Base-by-base conservation (phyloP, 2,797 vertebrate genomes). In the Cottoperca gobio region DNA sequence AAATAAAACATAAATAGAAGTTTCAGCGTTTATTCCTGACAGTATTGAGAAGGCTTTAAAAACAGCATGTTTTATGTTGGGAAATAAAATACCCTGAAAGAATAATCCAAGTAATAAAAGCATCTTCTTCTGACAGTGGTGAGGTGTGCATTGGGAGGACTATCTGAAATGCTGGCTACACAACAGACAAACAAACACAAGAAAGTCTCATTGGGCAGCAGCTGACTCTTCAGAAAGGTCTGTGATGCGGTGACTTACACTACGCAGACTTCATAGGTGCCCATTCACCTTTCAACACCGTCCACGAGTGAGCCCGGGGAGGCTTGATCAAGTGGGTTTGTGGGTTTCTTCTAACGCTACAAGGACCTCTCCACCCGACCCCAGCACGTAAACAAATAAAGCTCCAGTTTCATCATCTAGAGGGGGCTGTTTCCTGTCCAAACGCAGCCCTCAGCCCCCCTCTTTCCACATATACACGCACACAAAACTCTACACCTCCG, bases 371-470 rank as follows among this genome's bases (percentile, higher is more conserved):
- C 84, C 81, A 82, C 80, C 88, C 84, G 84, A 91, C 88, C 91
- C 86, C 88, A 81, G 86, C 88, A 88, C 70, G 80, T 93, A 93
- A 93, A 94, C 91, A 94, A 94, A 93, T 92, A 94, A 91, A 93
- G 89, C 90, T 94, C 90, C 78, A 89, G 92, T 94, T 93, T 94
- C 92, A 94, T 93, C 90, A 93, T 89, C 89, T 87, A 91, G 91
- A 91, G 90, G 92, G 87, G 89, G 85, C 91, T 92, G 90, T 93
- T 93, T 94, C 92, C 89, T 93, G 91, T 91, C 83, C 84, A 86
- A 87, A 86, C 21, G 76, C 82, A 82, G 78, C 54, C 70, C 79
- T 57, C 63, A 28, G 53, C 57, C 39, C 62, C 55, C 57, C 53
- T 9, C 48, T 53, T 33, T 74, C 73, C 76, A 76, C 74, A 90